Base-by-base conservation (phyloP, 1,140 invertebrate species). In the Musca vetustissima region DNA sequence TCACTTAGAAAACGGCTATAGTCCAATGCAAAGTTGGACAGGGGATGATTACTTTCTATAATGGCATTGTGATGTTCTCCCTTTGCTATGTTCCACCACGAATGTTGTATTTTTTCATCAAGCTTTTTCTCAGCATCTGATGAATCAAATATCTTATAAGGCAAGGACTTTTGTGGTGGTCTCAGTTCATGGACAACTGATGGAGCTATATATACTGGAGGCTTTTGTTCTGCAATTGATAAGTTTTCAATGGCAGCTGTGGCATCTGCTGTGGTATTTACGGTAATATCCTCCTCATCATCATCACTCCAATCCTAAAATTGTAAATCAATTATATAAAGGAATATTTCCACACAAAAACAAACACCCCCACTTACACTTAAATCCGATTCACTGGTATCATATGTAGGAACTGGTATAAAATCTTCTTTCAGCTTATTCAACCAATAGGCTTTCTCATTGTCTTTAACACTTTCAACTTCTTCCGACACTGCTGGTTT, bases 11-110 rank as follows among this genome's bases (percentile, higher is more conserved):
- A 70, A 55, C 72, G 69, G 11, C 70, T 52, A 49, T 74, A 77
- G 24, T 59, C 64, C 25, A 71, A 52, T 24, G 73, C 74, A 50
- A 81, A 81, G 59, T 82, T 81, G 0, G 71, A 69, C 14, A 70
- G 28, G 0, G 49, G 69, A 17, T 66, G 32, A n/a, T 53, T 28
- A 19, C 68, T 69, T n/a, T 65, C 61, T 11, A 69, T 69, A 11
- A n/a, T n/a, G 1, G 22, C 1, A 75, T 59, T 50, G 52, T 48
- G 43, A 9, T 68, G 28, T 14, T 53, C 52, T 24, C 61, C 21
- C 17, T 28, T 50, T 67, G 68, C 66, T 28, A 22, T 55, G 17
- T 36, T 50, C 80, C 80, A 82, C 74, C 76, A 78, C 17, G 71
- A 25, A 2, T 69, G 48, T 57, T 80, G 78, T 0, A 74, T 52